phyloP scores from a whole-genome alignment of 2,888 invertebrate species.

The Cantharis rufa region DNA sequence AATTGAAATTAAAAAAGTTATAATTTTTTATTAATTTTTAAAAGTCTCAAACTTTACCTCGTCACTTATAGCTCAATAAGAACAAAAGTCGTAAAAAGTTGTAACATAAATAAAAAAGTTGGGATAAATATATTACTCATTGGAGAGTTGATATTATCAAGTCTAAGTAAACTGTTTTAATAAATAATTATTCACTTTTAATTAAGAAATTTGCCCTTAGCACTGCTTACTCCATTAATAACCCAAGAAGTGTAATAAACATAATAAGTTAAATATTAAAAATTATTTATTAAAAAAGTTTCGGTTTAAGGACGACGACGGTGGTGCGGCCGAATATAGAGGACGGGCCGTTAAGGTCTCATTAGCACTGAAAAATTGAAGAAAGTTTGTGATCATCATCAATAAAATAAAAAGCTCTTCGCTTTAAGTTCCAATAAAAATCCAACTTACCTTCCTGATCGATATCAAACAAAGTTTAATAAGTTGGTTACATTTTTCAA shows the following conservation, averaged over 20 bases:
- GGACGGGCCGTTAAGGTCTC: background rate
- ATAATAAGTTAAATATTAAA: background rate
- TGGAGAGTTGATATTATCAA: conserved; percentile 12
- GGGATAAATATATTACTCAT: conserved; percentile 9
- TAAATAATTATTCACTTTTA: conserved; percentile 27
- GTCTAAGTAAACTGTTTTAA: conserved; percentile 11
- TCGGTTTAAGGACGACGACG: background rate
- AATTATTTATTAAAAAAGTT: background rate
- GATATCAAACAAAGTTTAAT: background rate
- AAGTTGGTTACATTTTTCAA: background rate
- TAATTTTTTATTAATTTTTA: background rate
- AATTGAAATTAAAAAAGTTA: background rate
- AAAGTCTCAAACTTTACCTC: background rate
- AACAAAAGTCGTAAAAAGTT: background rate
- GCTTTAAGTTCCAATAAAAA: background rate
- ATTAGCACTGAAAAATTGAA: background rate
- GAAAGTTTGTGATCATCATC: background rate
- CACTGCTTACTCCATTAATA: conserved; percentile 13
- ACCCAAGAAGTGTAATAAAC: background rate
- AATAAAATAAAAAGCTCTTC: background rate
- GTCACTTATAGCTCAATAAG: background rate
- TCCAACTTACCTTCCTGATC: background rate
- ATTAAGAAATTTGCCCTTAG: conserved; percentile 17
- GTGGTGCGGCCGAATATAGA: background rate
- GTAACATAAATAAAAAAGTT: conserved; percentile 15